Conservation (phyloP, 2,888 invertebrate species). For the Lasioglossum figueresi region DNA sequence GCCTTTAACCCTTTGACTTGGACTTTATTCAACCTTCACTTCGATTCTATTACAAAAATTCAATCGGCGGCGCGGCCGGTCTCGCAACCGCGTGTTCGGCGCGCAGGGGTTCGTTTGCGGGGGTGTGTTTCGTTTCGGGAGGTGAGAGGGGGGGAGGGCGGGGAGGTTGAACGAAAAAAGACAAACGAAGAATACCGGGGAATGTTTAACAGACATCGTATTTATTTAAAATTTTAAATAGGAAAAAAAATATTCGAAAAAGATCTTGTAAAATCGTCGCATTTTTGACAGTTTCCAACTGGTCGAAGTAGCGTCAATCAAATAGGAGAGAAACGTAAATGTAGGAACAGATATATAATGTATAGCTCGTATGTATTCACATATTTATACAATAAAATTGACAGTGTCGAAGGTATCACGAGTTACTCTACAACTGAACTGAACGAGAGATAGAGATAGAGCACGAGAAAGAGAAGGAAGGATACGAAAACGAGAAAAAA, state of each 20-base stretch:
- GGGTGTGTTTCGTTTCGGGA: neutral
- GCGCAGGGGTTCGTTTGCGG: neutral
- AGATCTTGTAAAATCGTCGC: neutral
- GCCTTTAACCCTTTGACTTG: constrained; percentile 30
- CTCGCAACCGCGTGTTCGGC: neutral
- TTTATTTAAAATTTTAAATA: constrained; percentile 62
- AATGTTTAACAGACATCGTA: constrained; percentile 52
- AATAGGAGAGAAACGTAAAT: constrained; percentile 20
- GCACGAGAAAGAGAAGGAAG: too few relatives aligned
- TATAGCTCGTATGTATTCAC: constrained; percentile 48
- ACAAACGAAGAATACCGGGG: constrained; percentile 23
- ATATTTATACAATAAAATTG: constrained; percentile 53
- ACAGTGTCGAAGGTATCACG: constrained; percentile 46
- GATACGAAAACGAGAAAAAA: neutral
- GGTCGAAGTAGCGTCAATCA: constrained; percentile 40
- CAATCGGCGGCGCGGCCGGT: neutral
- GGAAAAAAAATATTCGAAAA: constrained; percentile 42
- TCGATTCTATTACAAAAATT: constrained; percentile 3
- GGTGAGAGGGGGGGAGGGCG: neutral
- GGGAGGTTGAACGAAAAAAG: neutral
- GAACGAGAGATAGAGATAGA: neutral
- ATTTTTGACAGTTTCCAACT: constrained; percentile 49
- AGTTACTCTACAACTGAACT: constrained; percentile 39
- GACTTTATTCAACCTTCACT: neutral
- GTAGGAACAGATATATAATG: constrained; percentile 47